These are phyloP conservation scores for Papilio elwesi DNA, from an alignment of 2,888 invertebrate species.

Conservation along the genomic window DNA sequence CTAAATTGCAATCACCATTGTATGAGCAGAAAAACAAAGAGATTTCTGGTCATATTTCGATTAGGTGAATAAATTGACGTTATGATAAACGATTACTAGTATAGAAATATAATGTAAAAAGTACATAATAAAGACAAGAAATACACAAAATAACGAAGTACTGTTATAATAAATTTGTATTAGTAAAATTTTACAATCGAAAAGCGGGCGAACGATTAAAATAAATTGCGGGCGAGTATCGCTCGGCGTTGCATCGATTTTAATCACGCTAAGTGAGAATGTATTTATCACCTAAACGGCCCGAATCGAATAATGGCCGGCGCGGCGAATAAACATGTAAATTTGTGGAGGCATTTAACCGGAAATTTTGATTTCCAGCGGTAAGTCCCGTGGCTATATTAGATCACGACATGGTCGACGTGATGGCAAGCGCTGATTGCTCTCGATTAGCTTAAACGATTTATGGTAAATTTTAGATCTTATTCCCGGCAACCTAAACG, in stretches of 20 bases:
- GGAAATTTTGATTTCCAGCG: conserved; percentile 54
- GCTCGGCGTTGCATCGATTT: conserved; percentile 59
- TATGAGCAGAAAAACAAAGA: too few species aligned
- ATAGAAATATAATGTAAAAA: neutral
- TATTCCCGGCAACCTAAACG: neutral
- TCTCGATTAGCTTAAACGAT: conserved; percentile 22
- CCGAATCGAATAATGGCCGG: conserved; percentile 56
- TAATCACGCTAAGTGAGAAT: conserved; percentile 74
- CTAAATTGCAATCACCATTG: too few species aligned
- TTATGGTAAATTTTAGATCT: conserved; percentile 20
- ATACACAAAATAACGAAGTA: neutral
- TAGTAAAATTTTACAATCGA: conserved; percentile 26
- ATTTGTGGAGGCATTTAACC: conserved; percentile 50
- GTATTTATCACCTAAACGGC: conserved; percentile 71
- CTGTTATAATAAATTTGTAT: conserved; percentile 11
- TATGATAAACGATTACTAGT: too few species aligned
- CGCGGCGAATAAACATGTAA: conserved; percentile 54
- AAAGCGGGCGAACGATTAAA: conserved; percentile 38
- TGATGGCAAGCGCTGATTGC: conserved; percentile 20
- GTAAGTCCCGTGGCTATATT: conserved; percentile 48
- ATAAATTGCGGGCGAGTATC: conserved; percentile 43
- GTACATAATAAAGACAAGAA: neutral
- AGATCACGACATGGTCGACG: conserved; percentile 45
- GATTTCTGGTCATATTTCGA: too few species aligned
- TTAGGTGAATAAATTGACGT: too few species aligned